Conservation (phyloP, 2,888 invertebrate genomes). For the Sthenelais limicola region DNA sequence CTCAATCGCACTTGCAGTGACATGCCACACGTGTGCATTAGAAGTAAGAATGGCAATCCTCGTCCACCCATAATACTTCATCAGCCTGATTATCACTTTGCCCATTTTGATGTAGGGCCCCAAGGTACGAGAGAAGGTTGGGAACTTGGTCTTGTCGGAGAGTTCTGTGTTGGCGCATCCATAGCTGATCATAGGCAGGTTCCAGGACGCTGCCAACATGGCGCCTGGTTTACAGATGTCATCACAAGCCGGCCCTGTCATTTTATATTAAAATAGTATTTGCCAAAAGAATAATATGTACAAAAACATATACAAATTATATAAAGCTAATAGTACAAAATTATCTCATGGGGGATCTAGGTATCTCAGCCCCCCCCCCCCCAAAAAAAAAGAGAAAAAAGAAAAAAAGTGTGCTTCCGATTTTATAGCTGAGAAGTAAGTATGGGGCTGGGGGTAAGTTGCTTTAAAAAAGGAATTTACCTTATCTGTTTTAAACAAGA, state of each 20-base stretch:
- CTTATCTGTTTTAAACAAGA: too few species aligned
- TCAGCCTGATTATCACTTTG: constrained; percentile 19
- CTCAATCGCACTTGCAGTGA: constrained; percentile 29
- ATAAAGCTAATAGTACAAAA: too few species aligned
- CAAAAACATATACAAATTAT: too few species aligned
- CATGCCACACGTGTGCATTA: constrained; percentile 30
- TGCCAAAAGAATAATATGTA: too few species aligned
- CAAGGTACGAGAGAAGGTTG: constrained; percentile 42
- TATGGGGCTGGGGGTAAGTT: too few species aligned
- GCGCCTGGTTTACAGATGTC: constrained; percentile 59
- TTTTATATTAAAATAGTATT: too few species aligned
- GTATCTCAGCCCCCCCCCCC: too few species aligned
- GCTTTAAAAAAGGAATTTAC: too few species aligned
- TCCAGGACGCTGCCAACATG: constrained; percentile 53
- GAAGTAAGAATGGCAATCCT: constrained; percentile 26
- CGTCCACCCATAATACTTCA: constrained; percentile 31
- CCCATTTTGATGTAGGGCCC: constrained; percentile 34
- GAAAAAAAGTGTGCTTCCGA: too few species aligned
- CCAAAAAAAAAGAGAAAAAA: too few species aligned
- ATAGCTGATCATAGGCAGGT: constrained; percentile 45
- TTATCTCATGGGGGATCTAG: too few species aligned
- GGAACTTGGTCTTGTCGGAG: constrained; percentile 33
- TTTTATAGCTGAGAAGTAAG: too few species aligned
- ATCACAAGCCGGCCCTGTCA: constrained; percentile 54
- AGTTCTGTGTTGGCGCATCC: constrained; percentile 39